Percentiles rank a stretch among this genome's conserved stretches.
Evolutionary conservation across 2,888 invertebrate species (phyloP).

Genomic region (Ommatoiulus sabulosus): DNA sequence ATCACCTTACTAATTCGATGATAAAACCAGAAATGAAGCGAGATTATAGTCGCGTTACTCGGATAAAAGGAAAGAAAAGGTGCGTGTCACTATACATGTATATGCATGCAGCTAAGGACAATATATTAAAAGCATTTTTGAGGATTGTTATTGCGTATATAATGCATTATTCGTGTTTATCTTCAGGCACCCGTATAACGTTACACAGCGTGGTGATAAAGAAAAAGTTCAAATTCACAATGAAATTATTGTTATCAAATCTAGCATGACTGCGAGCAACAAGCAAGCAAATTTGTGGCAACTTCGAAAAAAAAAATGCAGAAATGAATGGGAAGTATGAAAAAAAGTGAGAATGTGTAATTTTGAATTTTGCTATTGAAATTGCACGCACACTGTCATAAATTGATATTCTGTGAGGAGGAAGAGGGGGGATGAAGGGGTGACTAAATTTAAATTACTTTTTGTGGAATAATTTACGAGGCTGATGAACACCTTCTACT

Average conservation of each 20-base stretch:
- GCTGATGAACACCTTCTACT: constrained; percentile 7
- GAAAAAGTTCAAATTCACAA: background rate
- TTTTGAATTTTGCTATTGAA: background rate
- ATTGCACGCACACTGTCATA: constrained; percentile 44
- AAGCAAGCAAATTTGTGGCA: background rate
- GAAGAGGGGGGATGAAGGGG: background rate
- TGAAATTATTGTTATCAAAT: constrained; percentile 7
- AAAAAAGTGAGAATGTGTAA: constrained; percentile 7
- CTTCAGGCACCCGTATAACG: background rate
- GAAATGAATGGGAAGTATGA: background rate
- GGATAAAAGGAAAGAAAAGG: too few relatives aligned
- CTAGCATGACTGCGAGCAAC: constrained; percentile 9
- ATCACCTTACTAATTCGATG: too few relatives aligned
- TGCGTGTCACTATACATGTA: too few relatives aligned
- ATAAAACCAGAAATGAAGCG: too few relatives aligned
- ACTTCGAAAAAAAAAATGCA: background rate
- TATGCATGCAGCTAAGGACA: too few relatives aligned
- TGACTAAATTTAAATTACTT: background rate
- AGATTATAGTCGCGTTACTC: too few relatives aligned
- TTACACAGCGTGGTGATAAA: background rate
- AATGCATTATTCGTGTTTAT: too few relatives aligned
- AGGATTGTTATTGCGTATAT: too few relatives aligned
- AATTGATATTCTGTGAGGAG: background rate
- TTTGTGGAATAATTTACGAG: background rate
- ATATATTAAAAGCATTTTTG: too few relatives aligned